Percentiles rank a stretch among this genome's conserved stretches.
These are phyloP conservation scores for Rhynchonycteris naso DNA, from an alignment of 2,797 vertebrate species.

Conservation along the genomic window DNA sequence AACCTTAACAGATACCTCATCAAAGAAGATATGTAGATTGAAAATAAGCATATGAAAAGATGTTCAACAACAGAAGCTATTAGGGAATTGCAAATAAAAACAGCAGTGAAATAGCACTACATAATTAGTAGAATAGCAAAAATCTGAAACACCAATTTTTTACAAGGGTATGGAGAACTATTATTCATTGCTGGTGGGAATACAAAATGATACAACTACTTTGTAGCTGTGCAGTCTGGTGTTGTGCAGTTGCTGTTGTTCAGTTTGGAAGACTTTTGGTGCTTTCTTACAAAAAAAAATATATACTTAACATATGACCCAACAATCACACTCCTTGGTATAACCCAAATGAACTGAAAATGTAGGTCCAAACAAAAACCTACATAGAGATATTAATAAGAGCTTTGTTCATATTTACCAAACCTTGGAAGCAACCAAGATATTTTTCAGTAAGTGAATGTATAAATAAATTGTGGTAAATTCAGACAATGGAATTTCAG, in stretches of 20 bases:
- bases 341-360: not conserved
- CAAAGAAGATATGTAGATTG: not conserved
- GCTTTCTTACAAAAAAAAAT: not conserved
- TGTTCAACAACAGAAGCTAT: not conserved
- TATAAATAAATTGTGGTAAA: not conserved
- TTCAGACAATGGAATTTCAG: not conserved
- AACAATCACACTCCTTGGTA: not conserved
- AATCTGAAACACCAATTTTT: not conserved
- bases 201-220: not conserved
- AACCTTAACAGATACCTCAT: not conserved
- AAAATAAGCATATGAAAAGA: not conserved
- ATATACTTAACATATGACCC: not conserved
- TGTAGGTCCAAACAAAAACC: not conserved
- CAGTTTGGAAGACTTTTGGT: not conserved
- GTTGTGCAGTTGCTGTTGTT: too few species aligned
- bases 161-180: not conserved
- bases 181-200: not conserved
- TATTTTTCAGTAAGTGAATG: not conserved
- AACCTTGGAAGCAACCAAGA: not conserved
- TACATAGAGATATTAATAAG: not conserved
- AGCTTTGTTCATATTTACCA: not conserved
- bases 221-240: too few species aligned
- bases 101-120: not conserved
- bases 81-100: not conserved
- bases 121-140: not conserved